These are phyloP conservation scores for Cossypha polioptera DNA, from an alignment of 2,797 vertebrate genomes.

Conservation along the genomic window DNA sequence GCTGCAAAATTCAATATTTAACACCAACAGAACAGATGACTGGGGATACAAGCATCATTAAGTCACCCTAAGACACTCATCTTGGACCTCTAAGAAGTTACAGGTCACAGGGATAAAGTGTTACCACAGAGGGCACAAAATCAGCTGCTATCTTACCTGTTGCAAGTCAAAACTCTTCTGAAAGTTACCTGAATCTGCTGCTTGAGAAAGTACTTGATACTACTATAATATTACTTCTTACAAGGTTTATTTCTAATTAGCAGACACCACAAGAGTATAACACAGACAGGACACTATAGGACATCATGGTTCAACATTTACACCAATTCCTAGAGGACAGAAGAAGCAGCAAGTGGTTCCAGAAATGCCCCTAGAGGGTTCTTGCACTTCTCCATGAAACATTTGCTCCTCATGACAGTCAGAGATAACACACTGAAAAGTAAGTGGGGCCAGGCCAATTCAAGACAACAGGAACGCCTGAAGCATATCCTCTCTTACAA, in stretches of 20 bases:
- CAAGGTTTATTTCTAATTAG: background rate
- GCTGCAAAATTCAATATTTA: no score
- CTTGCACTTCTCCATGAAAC: background rate
- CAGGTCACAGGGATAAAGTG: background rate
- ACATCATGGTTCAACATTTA: background rate
- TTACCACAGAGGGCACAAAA: background rate
- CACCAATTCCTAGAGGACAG: background rate
- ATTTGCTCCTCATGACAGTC: background rate
- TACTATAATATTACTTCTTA: background rate
- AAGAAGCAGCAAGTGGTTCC: background rate
- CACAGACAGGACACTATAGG: background rate
- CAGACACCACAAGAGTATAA: rapidly evolving
- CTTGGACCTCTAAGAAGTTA: background rate
- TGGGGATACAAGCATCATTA: no score
- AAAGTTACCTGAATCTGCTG: background rate
- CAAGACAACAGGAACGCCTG: background rate
- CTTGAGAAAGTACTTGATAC: background rate
- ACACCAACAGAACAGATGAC: no score
- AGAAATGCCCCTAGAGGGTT: background rate
- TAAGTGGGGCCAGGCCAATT: background rate
- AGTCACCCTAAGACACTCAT: background rate
- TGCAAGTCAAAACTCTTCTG: background rate
- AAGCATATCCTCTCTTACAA: background rate
- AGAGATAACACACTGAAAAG: background rate
- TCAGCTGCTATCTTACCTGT: background rate